These are phyloP conservation scores for Molossus molossus DNA, from an alignment of 2,797 vertebrate genomes.

Conservation along the genomic window DNA sequence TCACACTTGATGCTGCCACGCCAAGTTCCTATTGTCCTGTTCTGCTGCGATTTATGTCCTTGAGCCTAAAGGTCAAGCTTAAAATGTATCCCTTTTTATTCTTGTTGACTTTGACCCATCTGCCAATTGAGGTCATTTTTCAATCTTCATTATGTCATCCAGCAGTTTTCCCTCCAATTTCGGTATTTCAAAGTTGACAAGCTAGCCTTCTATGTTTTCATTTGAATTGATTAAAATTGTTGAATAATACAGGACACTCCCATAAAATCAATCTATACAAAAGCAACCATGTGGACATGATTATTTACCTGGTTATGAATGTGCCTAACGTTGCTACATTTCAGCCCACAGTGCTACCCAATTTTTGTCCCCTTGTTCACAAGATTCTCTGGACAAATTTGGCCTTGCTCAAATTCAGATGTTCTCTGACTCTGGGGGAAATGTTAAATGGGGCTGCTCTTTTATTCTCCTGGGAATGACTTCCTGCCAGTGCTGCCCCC, in stretches of 20 bases:
- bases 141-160: constrained; percentile 45
- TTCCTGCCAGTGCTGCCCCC: neutral
- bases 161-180: neutral
- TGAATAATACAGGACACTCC: neutral
- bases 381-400: constrained; percentile 32
- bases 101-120: constrained; percentile 21
- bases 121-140: constrained; percentile 5
- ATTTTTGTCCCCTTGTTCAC: constrained; percentile 11
- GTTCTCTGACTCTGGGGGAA: neutral
- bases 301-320: constrained; percentile 58
- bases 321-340: neutral
- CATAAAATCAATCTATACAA: constrained; percentile 9
- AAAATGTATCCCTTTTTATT: constrained; percentile 29
- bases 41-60: constrained; percentile 38
- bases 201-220: constrained; percentile 28
- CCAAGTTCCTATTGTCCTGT: constrained; percentile 50
- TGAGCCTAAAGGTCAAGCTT: constrained; percentile 51
- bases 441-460: neutral
- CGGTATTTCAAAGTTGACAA: constrained; percentile 61
- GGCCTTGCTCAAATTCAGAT: constrained; percentile 47
- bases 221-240: constrained; percentile 51
- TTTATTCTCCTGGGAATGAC: constrained; percentile 20
- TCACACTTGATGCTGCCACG: constrained; percentile 63
- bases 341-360: neutral
- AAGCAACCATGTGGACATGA: neutral